Evolutionary conservation across 2,113 vertebrate species (phyloP), one percentile per base, ranked within the genome.

Genomic region (Bubo scandiacus): DNA sequence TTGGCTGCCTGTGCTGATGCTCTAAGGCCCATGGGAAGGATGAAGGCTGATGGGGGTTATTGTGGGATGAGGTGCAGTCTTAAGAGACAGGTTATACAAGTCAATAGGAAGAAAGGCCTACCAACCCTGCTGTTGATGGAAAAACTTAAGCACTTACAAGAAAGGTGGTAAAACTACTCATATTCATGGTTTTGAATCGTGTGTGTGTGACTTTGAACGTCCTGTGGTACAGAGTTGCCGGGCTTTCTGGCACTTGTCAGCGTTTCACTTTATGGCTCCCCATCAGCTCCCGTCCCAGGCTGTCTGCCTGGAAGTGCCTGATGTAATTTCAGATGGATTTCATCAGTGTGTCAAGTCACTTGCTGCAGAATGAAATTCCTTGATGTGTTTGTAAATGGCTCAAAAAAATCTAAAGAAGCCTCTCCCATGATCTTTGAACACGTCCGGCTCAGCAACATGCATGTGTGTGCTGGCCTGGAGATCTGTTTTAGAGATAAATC

Each of bases 301-400:
- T 92, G 83, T 52, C 59, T 89, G 86, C 70, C 79, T 95, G 91
- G 74, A 88, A 94, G 82, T 85, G 81, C 81, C 94, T 68, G 81
- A n/a, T 94, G 74, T 67, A 85, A 90, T 92, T 92, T 82, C 81
- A 74, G 73, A 65, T 62, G 74, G 70, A 9, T 96, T 87, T 94
- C 84, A 73, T 79, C 70, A 47, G 62, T 11, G 74, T 12, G 77
- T 73, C 65, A 3, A 17, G 57, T 81, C 86, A 36, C 57, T 92
- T 71, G 91, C 42, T 52, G 93, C 89, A 58, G 94, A 91, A 89
- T 83, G 70, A 73, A 88, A 82, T 96, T 90, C 92, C 51, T 88
- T 3, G 34, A 58, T 71, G 61, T 91, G 52, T 72, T 87, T 91
- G 91, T 81, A 78, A 78, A 81, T 86, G 68, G 91, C 88, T 91